Evolutionary conservation across 2,113 vertebrate genomes (phyloP).

Genomic region (Thunnus maccoyii): DNA sequence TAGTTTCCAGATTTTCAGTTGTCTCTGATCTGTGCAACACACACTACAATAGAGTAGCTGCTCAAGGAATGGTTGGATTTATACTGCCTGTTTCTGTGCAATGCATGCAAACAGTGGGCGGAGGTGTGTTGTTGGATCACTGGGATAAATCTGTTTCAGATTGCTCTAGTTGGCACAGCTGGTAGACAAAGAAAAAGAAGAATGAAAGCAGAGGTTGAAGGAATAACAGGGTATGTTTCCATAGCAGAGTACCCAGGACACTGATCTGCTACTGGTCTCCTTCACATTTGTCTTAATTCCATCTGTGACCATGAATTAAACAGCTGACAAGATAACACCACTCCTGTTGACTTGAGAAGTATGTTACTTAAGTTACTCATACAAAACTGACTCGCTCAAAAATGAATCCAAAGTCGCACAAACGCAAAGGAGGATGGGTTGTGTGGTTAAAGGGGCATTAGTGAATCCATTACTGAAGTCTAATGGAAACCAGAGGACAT

Average conservation of each 20-base stretch:
- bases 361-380: not conserved
- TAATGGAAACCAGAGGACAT: slow-evolving; percentile 1
- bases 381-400: no score
- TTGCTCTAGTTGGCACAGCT: not conserved
- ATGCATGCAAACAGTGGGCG: not conserved
- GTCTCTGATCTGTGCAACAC: slow-evolving; percentile 31
- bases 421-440: not conserved
- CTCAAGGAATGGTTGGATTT: slow-evolving; percentile 3
- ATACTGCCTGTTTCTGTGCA: not conserved
- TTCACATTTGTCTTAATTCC: not conserved
- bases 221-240: not conserved
- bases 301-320: not conserved
- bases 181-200: slow-evolving; percentile 3
- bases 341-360: not conserved
- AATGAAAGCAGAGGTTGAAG: not conserved
- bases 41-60: slow-evolving; percentile 7
- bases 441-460: not conserved
- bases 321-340: not conserved
- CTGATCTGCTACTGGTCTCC: not conserved
- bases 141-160: slow-evolving; percentile 25
- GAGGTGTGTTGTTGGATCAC: not conserved
- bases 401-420: not conserved
- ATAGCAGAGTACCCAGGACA: not conserved
- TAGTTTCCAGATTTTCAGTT: slow-evolving; percentile 66
- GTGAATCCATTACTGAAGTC: not conserved